Percentiles rank a stretch among this genome's conserved stretches.
Evolutionary conservation across 2,113 vertebrate species (phyloP).

Genomic region (Callipepla squamata): DNA sequence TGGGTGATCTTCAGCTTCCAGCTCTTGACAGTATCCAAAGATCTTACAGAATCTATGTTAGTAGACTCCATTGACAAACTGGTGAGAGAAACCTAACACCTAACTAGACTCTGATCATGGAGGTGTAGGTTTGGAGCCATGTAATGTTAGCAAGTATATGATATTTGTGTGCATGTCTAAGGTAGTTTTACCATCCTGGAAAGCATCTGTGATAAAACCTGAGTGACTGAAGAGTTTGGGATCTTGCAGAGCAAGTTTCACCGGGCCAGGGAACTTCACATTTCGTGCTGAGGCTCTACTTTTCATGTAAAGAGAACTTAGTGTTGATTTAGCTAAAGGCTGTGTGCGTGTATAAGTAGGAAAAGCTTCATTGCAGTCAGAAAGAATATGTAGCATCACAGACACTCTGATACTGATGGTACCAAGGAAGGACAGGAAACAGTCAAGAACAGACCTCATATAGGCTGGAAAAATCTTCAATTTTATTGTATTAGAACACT

Average conservation of each 20-base stretch:
- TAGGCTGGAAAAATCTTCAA: background rate
- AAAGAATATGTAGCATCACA: background rate
- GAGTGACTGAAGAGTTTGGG: background rate
- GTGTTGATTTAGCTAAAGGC: fast-evolving
- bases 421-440: background rate
- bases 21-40: background rate
- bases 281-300: background rate
- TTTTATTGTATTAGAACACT: background rate
- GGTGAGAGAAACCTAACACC: background rate
- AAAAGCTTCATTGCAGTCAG: background rate
- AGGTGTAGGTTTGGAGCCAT: background rate
- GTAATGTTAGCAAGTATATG: background rate
- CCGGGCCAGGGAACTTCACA: fast-evolving
- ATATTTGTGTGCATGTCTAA: background rate
- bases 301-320: background rate
- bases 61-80: background rate
- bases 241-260: background rate
- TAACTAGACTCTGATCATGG: background rate
- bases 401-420: background rate
- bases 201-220: background rate
- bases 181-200: background rate
- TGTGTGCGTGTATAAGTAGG: background rate
- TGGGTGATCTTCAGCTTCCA: background rate
- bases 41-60: background rate
- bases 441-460: background rate